phyloP scores from a whole-genome alignment of 2,888 invertebrate species.

The Cordilura impudica region DNA sequence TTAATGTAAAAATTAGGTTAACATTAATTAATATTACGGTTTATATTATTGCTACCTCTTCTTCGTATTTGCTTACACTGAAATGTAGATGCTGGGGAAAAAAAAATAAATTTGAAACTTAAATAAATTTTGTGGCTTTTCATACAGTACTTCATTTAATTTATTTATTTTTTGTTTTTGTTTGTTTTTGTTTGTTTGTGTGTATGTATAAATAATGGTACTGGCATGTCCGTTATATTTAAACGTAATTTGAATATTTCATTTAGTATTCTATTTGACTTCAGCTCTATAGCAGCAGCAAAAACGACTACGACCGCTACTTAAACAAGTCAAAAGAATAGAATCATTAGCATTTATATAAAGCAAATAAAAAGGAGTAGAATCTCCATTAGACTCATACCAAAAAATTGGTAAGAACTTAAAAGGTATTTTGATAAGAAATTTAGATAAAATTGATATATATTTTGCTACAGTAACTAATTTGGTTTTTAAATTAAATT shows the following conservation, averaged over 20 bases:
- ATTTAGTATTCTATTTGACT: constrained; percentile 48
- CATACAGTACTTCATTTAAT: constrained; percentile 2
- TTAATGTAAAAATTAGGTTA: constrained; percentile 51
- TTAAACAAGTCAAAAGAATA: constrained; percentile 32
- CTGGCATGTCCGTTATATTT: constrained; percentile 19
- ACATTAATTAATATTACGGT: constrained; percentile 55
- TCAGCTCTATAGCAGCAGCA: background rate
- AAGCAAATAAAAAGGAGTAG: constrained; percentile 12
- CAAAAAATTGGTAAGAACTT: too few species aligned
- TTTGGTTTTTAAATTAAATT: too few species aligned
- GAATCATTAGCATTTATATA: constrained; percentile 40
- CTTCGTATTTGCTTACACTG: background rate
- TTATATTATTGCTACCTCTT: constrained; percentile 19
- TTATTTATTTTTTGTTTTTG: background rate
- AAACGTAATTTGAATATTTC: constrained; percentile 48
- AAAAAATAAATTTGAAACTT: constrained; percentile 32
- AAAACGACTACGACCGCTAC: background rate
- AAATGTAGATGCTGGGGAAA: background rate
- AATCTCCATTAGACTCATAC: background rate
- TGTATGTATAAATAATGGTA: constrained; percentile 5
- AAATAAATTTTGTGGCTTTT: constrained; percentile 46
- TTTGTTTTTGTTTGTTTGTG: background rate
- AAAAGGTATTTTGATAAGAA: too few species aligned
- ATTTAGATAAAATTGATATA: too few species aligned
- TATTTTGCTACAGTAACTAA: too few species aligned